phyloP scores from a whole-genome alignment of 2,113 vertebrate species.

The Azemiops feae region DNA sequence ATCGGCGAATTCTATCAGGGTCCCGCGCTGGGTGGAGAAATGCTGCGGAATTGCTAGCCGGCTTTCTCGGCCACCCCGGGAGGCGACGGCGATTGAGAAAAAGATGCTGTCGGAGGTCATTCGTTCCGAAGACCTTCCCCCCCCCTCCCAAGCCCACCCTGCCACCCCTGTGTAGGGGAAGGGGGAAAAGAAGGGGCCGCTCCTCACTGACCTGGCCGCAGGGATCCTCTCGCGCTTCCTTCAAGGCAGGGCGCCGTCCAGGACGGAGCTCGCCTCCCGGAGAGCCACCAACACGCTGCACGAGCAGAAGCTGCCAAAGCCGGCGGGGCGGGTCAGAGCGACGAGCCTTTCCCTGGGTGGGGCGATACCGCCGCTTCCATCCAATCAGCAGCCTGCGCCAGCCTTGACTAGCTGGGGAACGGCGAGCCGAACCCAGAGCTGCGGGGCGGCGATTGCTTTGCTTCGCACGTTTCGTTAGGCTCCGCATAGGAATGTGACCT shows the following conservation, averaged over 20 bases:
- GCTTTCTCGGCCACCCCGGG: not conserved
- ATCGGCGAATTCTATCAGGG: not conserved
- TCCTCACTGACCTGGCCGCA: not conserved
- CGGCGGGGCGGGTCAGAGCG: not conserved
- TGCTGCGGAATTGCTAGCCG: not conserved
- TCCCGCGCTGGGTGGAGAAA: not conserved
- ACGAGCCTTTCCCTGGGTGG: not conserved
- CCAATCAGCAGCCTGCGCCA: not conserved
- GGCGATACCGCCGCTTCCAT: not conserved
- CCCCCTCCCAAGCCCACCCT: not conserved
- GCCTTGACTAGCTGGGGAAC: not conserved
- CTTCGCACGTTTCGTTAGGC: not conserved
- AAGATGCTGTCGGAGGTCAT: not conserved
- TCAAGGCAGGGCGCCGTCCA: not conserved
- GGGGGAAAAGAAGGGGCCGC: not conserved
- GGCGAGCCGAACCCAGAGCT: not conserved
- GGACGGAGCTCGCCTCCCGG: not conserved
- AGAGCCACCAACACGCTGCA: not conserved
- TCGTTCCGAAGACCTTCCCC: not conserved
- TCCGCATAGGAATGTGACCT: not conserved
- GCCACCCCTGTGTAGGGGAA: not conserved
- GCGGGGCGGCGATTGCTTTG: not conserved
- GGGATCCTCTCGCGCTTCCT: not conserved
- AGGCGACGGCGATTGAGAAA: not conserved
- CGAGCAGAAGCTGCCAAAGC: not conserved